phyloP scores from a whole-genome alignment of 2,888 invertebrate species.

The Lasioglossum morio region DNA sequence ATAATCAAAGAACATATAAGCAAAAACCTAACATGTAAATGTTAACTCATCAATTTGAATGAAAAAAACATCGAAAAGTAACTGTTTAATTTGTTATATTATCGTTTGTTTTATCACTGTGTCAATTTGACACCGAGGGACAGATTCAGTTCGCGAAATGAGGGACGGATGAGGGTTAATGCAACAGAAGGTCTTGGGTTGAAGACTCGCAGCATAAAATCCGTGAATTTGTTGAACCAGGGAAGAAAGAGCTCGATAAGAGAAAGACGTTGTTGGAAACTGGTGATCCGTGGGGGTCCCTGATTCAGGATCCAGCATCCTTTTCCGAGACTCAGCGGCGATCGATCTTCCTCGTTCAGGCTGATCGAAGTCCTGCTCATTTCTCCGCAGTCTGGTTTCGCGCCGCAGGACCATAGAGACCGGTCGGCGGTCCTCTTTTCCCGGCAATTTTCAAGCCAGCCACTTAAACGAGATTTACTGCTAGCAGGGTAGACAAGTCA shows the following conservation, averaged over 20 bases:
- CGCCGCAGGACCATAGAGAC: conserved; percentile 18
- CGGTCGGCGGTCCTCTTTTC: conserved; percentile 23
- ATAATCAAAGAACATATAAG: too few relatives aligned
- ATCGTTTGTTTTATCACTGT: too few relatives aligned
- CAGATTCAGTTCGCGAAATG: too few relatives aligned
- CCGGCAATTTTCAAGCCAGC: conserved; percentile 44
- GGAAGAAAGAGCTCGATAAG: neutral
- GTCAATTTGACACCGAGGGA: too few relatives aligned
- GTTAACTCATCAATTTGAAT: too few relatives aligned
- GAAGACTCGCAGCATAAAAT: neutral
- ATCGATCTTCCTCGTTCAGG: conserved; percentile 6
- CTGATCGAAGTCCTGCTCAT: neutral
- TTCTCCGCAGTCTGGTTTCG: conserved; percentile 16
- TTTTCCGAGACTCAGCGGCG: neutral
- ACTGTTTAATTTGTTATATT: too few relatives aligned
- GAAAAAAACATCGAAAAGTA: too few relatives aligned
- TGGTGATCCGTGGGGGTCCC: neutral
- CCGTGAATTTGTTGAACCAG: neutral
- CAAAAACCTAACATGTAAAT: too few relatives aligned
- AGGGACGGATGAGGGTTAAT: too few relatives aligned
- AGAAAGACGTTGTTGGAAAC: neutral
- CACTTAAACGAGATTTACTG: conserved; percentile 63
- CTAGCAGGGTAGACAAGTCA: conserved; percentile 62
- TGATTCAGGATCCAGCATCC: neutral
- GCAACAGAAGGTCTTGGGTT: neutral